Base-by-base conservation (phyloP, 2,888 invertebrate genomes). In the Cantharis lateralis region DNA sequence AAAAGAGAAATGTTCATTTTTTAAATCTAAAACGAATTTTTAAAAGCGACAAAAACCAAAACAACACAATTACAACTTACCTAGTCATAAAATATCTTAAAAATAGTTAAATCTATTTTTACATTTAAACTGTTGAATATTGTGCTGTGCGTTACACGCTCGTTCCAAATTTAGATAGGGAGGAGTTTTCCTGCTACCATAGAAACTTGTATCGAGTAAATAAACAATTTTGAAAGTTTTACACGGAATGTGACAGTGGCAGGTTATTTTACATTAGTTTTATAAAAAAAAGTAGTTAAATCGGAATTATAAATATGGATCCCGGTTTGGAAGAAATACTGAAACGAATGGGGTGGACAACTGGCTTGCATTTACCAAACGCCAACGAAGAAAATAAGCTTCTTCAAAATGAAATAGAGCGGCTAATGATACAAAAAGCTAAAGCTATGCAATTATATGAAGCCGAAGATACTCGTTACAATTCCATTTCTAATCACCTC, bases 301-400 rank as follows among this genome's bases (percentile, higher is more conserved):
- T 74, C 24, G 32, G 24, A 32, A 63, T 66, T 15, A 28, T n/a
- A 11, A 72, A 70, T 28, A 78, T 78, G 78, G 75, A 78, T 70
- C 18, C 68, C 62, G 90, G 91, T 81, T 90, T 94, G 84, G 90
- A 91, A 63, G 91, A 93, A 82, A 89, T 95, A 75, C 87, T 95
- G 76, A 91, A 91, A 81, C 91, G 93, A 81, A 89, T 95, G 76
- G 95, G 95, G 2, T 95, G 94, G 93, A 91, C 91, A 74, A 92
- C 93, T 83, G 95, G 95, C 7, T 94, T 94, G 77, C 93, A 93
- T 84, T 91, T 95, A 82, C 96, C 96, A 3, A 91, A 96, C 79
- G 95, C 96, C 0, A 94, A 94, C 88, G 90, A 91, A 64, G 93
- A 93, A 83, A 96, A 96, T 84, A 89, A 89, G 82, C 85, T 83